Evolutionary conservation across 2,888 invertebrate species (phyloP).

Genomic region (Cantharis rustica): DNA sequence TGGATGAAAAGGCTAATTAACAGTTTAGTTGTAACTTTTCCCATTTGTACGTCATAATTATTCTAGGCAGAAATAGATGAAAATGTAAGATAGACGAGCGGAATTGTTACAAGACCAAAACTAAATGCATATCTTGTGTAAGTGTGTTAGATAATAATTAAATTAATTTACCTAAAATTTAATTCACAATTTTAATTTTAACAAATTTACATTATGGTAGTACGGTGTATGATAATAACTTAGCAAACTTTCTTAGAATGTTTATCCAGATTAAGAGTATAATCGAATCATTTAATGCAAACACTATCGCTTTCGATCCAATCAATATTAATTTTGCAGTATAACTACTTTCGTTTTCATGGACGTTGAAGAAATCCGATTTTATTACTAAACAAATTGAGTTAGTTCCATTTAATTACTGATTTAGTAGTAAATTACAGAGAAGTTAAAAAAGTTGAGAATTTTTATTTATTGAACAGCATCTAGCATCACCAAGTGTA

Average conservation of each 20-base stretch:
- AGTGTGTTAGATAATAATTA: background rate
- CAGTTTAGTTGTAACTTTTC: constrained; percentile 27
- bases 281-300: background rate
- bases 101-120: background rate
- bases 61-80: constrained; percentile 6
- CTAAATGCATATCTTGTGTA: background rate
- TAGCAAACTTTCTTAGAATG: background rate
- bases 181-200: background rate
- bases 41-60: constrained; percentile 33
- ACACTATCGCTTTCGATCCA: background rate
- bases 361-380: background rate
- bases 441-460: background rate
- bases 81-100: constrained; percentile 12
- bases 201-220: background rate
- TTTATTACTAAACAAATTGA: background rate
- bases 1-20: constrained; percentile 10
- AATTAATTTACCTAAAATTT: background rate
- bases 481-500: background rate
- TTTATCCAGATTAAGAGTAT: background rate
- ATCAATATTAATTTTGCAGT: background rate
- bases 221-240: background rate
- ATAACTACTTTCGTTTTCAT: background rate
- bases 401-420: background rate
- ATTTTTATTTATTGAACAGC: background rate
- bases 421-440: background rate